Evolutionary conservation across 2,113 vertebrate species (phyloP).

Genomic region (Conger conger): DNA sequence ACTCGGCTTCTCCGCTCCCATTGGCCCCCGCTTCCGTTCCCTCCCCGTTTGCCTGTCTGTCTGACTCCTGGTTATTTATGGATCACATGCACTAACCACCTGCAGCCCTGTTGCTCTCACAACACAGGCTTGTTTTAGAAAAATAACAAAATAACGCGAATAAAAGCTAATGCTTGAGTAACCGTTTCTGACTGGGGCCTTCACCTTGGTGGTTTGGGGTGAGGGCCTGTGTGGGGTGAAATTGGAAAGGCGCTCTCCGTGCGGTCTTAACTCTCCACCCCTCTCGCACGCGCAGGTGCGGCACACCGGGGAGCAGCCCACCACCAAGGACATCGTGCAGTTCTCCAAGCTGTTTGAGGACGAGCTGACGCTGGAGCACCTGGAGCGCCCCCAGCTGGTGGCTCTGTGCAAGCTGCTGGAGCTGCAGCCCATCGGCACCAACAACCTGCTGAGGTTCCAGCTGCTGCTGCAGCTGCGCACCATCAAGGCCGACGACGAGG

Average conservation of each 20-base stretch:
- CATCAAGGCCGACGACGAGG: slow-evolving; percentile 90
- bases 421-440: slow-evolving; percentile 91
- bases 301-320: slow-evolving; percentile 81
- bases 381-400: slow-evolving; percentile 85
- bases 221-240: no score
- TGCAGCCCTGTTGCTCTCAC: not conserved
- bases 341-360: slow-evolving; percentile 97
- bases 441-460: slow-evolving; percentile 93
- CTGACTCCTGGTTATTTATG: not conserved
- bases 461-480: slow-evolving; percentile 84
- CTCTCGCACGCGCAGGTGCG: slow-evolving; percentile 65
- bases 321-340: slow-evolving; percentile 83
- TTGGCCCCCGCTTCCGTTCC: not conserved
- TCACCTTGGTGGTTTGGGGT: no score
- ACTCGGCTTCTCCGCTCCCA: not conserved
- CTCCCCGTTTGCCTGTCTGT: no score
- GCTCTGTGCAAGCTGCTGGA: slow-evolving; percentile 92
- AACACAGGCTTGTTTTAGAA: not conserved
- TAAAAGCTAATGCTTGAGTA: no score
- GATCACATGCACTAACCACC: not conserved
- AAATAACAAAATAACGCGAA: no score
- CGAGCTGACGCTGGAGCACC: slow-evolving; percentile 89
- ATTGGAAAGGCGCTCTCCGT: no score
- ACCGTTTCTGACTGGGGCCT: no score
- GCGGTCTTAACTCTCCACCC: no score